phyloP scores from a whole-genome alignment of 2,113 vertebrate genomes.

The Stigmatopora argus region DNA sequence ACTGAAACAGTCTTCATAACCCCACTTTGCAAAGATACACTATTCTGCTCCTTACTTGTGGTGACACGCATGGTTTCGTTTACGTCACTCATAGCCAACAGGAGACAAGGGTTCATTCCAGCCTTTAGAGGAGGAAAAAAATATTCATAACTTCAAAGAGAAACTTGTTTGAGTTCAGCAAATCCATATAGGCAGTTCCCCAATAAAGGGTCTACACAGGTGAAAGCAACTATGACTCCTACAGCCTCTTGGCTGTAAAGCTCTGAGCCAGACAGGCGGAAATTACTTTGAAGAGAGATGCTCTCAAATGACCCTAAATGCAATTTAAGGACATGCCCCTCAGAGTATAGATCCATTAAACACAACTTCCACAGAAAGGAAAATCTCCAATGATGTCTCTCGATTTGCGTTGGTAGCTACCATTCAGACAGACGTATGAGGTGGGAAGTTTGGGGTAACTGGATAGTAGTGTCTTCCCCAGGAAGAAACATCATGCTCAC shows the following conservation, averaged over 20 bases:
- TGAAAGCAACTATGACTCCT: constrained; percentile 27
- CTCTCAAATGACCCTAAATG: constrained; percentile 20
- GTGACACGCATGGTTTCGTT: constrained; percentile 14
- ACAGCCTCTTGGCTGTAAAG: constrained; percentile 28
- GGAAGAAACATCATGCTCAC: constrained; percentile 33
- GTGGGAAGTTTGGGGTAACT: constrained; percentile 20
- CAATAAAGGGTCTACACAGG: constrained; percentile 11
- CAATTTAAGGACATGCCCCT: constrained; percentile 14
- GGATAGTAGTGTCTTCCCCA: constrained; percentile 29
- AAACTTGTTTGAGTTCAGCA: constrained; percentile 25
- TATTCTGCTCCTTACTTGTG: not conserved
- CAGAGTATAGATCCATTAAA: constrained; percentile 18
- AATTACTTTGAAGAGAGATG: constrained; percentile 25
- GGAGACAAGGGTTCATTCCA: constrained; percentile 16
- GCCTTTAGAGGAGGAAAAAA: constrained; percentile 28
- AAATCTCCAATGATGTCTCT: constrained; percentile 17
- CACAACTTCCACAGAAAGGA: constrained; percentile 16
- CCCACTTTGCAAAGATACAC: constrained; percentile 8
- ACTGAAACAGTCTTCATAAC: constrained; percentile 22
- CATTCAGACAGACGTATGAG: constrained; percentile 23
- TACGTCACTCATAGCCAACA: constrained; percentile 22
- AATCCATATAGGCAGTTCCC: constrained; percentile 16
- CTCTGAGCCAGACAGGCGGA: constrained; percentile 32
- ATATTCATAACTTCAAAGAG: constrained; percentile 30
- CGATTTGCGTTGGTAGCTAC: constrained; percentile 29